These are phyloP conservation scores for Cephalopterus ornatus DNA, from an alignment of 2,113 vertebrate genomes.

Conservation along the genomic window DNA sequence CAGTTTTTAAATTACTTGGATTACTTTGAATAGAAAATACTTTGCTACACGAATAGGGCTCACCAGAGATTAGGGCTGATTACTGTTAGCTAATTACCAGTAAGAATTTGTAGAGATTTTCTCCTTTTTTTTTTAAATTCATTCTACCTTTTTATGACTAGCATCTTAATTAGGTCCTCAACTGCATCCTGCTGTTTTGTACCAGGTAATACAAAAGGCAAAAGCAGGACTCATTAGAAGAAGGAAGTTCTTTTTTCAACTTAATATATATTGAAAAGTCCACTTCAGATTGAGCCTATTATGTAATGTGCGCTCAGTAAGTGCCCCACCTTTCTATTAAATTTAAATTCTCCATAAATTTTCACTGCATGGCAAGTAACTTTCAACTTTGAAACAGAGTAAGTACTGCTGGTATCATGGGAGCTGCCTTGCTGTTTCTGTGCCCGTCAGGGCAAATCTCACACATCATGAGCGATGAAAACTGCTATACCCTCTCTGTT, in stretches of 20 bases:
- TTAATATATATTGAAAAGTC: neutral
- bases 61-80: neutral
- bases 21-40: neutral
- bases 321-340: neutral
- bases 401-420: neutral
- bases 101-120: neutral
- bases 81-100: neutral
- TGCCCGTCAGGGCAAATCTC: neutral
- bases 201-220: neutral
- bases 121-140: neutral
- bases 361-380: neutral
- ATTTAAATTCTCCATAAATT: neutral
- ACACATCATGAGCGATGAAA: neutral
- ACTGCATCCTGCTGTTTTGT: neutral
- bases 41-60: neutral
- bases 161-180: neutral
- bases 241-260: neutral
- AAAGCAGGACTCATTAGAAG: neutral
- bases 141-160: neutral
- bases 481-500: neutral
- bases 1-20: neutral
- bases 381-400: neutral
- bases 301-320: neutral
- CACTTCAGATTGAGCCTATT: neutral
- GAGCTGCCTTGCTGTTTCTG: neutral